phyloP scores from a whole-genome alignment of 2,888 invertebrate genomes.

The Parasteatoda lunata region DNA sequence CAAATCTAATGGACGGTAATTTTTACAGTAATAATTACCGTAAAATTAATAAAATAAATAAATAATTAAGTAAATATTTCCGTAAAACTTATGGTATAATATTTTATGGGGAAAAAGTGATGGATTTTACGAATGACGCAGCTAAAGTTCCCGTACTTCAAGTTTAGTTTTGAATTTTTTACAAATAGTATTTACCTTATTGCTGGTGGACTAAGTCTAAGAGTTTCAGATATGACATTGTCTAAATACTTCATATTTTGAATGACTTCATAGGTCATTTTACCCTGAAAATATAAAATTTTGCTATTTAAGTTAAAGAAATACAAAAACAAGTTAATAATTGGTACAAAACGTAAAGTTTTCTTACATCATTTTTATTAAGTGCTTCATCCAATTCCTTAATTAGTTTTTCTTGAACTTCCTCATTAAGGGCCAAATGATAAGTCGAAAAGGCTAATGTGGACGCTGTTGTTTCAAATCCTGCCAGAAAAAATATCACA shows the following conservation, averaged over 20 bases:
- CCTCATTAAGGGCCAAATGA: constrained; percentile 77
- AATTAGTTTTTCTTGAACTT: constrained; percentile 77
- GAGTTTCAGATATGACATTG: constrained; percentile 2
- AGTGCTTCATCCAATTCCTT: constrained; percentile 75
- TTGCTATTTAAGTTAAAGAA: no score
- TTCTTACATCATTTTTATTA: not conserved
- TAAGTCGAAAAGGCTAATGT: constrained; percentile 79
- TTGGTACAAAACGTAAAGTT: not conserved
- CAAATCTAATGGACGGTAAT: no score
- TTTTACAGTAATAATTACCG: no score
- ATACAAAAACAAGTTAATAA: no score
- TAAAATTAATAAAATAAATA: no score
- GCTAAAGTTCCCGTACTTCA: no score
- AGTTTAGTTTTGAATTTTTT: no score
- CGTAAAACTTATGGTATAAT: no score
- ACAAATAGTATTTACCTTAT: not conserved
- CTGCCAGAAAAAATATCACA: constrained; percentile 79
- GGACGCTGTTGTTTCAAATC: constrained; percentile 80
- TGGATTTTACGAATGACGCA: no score
- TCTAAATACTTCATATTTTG: not conserved
- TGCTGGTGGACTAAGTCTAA: not conserved
- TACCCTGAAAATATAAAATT: not conserved
- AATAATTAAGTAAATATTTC: no score
- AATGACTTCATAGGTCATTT: not conserved
- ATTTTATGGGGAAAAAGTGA: no score